Conservation (phyloP, 2,797 vertebrate species). For the Linurgus olivaceus region DNA sequence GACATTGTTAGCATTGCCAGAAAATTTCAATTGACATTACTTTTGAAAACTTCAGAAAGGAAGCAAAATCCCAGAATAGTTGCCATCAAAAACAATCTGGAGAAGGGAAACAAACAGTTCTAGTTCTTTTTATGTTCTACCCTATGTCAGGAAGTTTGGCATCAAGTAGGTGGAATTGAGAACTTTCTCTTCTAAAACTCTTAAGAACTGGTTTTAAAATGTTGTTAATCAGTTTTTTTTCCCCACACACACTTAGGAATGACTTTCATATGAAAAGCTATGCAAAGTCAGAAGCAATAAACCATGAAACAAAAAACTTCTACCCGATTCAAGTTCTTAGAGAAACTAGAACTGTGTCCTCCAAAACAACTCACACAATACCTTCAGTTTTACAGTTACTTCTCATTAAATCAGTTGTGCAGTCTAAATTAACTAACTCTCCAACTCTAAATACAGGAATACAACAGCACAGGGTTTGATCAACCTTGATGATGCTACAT, state of each 20-base stretch:
- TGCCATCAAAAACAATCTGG: not conserved
- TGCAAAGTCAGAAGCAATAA: not conserved
- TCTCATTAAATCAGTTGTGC: not conserved
- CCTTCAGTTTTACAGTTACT: not conserved
- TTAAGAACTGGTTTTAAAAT: not conserved
- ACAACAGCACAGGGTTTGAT: not conserved
- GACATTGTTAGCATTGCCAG: not conserved
- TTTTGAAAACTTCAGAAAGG: not conserved
- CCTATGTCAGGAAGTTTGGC: not conserved
- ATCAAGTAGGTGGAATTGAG: not conserved
- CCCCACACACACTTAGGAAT: not conserved
- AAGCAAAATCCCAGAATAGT: not conserved
- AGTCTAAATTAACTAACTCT: not conserved
- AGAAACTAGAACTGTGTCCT: not conserved
- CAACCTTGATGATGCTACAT: not conserved
- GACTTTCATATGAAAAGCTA: not conserved
- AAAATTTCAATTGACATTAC: not conserved
- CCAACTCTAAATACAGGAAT: not conserved
- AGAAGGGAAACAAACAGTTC: not conserved
- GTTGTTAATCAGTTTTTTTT: not conserved
- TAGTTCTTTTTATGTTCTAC: not conserved
- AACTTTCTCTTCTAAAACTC: not conserved
- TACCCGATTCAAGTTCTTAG: not conserved
- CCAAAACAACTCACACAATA: not conserved
- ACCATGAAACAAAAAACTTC: not conserved